phyloP scores from a whole-genome alignment of 2,797 vertebrate genomes.

The Pygocentrus nattereri region DNA sequence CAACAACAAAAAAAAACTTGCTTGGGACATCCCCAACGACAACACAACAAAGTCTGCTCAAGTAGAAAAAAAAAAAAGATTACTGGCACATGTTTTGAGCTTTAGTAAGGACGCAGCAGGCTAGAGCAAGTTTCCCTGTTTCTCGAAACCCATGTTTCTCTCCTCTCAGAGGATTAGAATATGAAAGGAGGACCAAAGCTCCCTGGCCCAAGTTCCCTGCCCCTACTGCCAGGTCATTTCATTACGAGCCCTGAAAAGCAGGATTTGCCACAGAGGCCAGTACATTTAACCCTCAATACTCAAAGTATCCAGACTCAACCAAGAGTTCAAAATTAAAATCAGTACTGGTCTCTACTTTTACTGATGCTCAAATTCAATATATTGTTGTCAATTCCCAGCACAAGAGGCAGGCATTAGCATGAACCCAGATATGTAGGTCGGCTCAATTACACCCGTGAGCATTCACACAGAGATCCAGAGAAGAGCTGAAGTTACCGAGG shows the following conservation, averaged over 20 bases:
- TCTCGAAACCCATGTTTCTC: slow-evolving; percentile 12
- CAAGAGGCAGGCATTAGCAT: background rate
- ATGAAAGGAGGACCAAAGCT: slow-evolving; percentile 71
- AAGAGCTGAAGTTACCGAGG: background rate
- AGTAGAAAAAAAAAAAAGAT: background rate
- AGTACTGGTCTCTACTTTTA: background rate
- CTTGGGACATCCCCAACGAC: background rate
- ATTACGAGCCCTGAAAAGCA: slow-evolving; percentile 67
- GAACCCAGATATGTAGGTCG: background rate
- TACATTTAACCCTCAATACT: slow-evolving; percentile 39
- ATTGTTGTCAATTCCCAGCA: background rate
- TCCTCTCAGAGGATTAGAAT: slow-evolving; percentile 67
- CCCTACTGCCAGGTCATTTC: slow-evolving; percentile 60
- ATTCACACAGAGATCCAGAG: background rate
- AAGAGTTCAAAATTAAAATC: no score
- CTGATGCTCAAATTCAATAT: background rate
- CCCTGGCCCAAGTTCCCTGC: slow-evolving; percentile 49
- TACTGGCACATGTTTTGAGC: background rate
- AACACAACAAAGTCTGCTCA: background rate
- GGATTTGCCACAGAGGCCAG: slow-evolving; percentile 65
- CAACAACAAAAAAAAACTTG: background rate
- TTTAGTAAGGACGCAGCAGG: slow-evolving; percentile 1
- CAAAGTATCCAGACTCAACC: background rate
- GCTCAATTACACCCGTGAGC: background rate
- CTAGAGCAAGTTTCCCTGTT: slow-evolving; percentile 37